Conservation (phyloP, 1,140 invertebrate species). For the Zaprionus inermis region DNA sequence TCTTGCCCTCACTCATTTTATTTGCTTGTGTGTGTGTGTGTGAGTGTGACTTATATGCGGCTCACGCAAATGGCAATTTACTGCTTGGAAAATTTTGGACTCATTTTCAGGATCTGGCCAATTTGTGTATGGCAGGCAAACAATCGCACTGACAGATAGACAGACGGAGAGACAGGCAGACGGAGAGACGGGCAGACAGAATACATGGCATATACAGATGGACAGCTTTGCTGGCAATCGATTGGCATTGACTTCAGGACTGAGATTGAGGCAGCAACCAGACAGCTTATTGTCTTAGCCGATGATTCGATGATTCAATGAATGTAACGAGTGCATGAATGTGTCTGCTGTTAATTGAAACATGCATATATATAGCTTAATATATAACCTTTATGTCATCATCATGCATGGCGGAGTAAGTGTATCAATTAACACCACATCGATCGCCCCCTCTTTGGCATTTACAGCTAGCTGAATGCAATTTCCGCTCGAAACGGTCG, state of each 20-base stretch:
- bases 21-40: conserved; percentile 17
- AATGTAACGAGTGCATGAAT: conserved; percentile 3
- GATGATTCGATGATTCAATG: conserved; percentile 10
- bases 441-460: neutral
- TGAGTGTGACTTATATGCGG: conserved; percentile 26
- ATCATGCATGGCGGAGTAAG: neutral
- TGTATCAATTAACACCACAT: neutral
- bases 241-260: neutral
- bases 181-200: neutral
- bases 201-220: too few species aligned
- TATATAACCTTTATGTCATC: neutral
- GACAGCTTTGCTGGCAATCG: neutral
- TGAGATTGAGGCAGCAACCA: conserved; percentile 1
- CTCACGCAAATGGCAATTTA: conserved; percentile 53
- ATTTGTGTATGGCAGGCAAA: conserved; percentile 15
- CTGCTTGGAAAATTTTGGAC: conserved; percentile 41
- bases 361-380: neutral
- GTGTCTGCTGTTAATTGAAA: neutral
- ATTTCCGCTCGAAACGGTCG: neutral
- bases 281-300: conserved; percentile 27
- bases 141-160: neutral
- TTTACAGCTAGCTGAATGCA: neutral
- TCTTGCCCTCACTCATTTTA: neutral
- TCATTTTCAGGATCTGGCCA: conserved; percentile 24
- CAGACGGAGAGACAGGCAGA: neutral